These are phyloP conservation scores for Papilio demoleus DNA, from an alignment of 2,888 invertebrate genomes.

Conservation along the genomic window DNA sequence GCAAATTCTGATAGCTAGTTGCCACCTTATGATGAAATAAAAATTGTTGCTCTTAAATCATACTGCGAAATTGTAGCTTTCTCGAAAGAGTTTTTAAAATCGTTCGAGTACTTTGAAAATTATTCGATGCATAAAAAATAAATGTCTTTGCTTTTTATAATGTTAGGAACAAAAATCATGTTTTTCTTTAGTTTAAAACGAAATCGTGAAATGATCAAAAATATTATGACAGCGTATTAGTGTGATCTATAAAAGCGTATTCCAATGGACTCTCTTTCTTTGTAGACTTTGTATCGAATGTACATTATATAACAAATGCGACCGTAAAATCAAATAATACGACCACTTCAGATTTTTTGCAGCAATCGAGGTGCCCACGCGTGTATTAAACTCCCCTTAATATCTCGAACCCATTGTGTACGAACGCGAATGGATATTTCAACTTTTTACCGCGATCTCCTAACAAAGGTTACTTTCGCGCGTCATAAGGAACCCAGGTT, in stretches of 20 bases:
- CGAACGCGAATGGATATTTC: conserved; percentile 66
- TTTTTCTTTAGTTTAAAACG: too few relatives aligned
- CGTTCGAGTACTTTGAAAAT: too few relatives aligned
- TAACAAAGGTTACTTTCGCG: conserved; percentile 75
- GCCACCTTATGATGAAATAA: too few relatives aligned
- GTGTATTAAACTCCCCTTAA: conserved; percentile 69
- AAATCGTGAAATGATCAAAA: conserved; percentile 26
- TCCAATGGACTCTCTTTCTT: conserved; percentile 26
- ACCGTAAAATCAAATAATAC: conserved; percentile 63
- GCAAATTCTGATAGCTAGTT: too few relatives aligned
- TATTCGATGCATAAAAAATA: too few relatives aligned
- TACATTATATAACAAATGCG: conserved; percentile 41
- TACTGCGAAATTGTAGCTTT: too few relatives aligned
- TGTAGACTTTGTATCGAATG: conserved; percentile 23
- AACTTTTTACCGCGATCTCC: conserved; percentile 69
- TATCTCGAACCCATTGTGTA: conserved; percentile 69
- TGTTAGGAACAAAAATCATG: too few relatives aligned
- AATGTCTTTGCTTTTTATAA: too few relatives aligned
- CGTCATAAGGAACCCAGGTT: conserved; percentile 75
- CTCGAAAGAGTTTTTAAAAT: too few relatives aligned
- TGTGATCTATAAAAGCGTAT: conserved; percentile 50
- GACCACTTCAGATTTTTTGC: conserved; percentile 64
- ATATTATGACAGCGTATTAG: conserved; percentile 54
- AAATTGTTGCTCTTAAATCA: too few relatives aligned
- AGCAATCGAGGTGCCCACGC: conserved; percentile 56